phyloP scores from a whole-genome alignment of 2,797 vertebrate species.

The Paramormyrops hopkinsi region DNA sequence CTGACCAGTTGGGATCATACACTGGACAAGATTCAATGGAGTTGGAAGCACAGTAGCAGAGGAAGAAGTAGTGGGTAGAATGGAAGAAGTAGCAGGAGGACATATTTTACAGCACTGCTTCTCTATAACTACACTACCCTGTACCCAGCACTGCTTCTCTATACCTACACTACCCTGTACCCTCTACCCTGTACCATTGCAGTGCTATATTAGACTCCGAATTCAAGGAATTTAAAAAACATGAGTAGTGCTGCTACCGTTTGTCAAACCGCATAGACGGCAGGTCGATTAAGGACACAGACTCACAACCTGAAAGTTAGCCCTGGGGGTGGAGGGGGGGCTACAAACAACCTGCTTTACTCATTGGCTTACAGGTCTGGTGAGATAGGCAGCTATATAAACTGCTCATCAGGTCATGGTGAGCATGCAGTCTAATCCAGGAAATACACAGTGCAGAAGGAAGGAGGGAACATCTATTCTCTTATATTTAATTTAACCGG shows the following conservation, averaged over 20 bases:
- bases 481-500: not conserved
- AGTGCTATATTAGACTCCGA: not conserved
- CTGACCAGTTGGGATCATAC: not conserved
- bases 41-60: not conserved
- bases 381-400: not conserved
- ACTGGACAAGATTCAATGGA: not conserved
- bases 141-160: too few species aligned
- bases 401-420: not conserved
- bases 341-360: not conserved
- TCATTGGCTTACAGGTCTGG: not conserved
- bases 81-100: not conserved
- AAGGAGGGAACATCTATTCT: not conserved
- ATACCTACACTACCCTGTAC: too few species aligned
- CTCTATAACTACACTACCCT: not conserved
- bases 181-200: not conserved
- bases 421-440: not conserved
- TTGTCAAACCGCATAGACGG: not conserved
- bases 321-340: not conserved
- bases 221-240: not conserved
- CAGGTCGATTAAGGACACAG: not conserved
- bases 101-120: not conserved
- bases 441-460: not conserved
- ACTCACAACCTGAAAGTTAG: not conserved
- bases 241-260: not conserved
- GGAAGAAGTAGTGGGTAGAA: not conserved